These are phyloP conservation scores for Balanococcus diminutus DNA, from an alignment of 2,888 invertebrate genomes.

Conservation along the genomic window DNA sequence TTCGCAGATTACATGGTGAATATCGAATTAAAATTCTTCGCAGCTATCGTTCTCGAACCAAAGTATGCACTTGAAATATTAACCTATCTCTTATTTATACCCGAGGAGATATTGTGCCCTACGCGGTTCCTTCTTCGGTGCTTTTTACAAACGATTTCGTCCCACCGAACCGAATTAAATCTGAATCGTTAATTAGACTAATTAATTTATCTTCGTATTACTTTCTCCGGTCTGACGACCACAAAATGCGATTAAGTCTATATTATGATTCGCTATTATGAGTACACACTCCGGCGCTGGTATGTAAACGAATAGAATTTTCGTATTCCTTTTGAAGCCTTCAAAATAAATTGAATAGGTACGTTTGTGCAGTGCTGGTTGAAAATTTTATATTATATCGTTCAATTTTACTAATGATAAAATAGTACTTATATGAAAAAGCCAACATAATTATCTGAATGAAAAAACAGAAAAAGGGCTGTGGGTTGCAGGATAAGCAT, in stretches of 20 bases:
- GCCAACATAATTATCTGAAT: no score
- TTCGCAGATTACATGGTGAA: background rate
- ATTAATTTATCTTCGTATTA: background rate
- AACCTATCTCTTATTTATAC: background rate
- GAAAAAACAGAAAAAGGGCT: no score
- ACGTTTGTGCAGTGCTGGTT: no score
- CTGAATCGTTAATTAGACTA: slow-evolving; percentile 11
- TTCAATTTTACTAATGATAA: no score
- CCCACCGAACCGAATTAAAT: background rate
- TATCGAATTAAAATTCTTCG: slow-evolving; percentile 25
- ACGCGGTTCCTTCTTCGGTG: background rate
- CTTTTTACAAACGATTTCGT: background rate
- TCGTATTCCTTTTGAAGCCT: background rate
- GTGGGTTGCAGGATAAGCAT: no score
- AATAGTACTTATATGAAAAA: no score
- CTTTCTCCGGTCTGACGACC: background rate
- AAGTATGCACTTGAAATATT: slow-evolving; percentile 13
- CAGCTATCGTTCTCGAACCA: background rate
- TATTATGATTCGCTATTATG: background rate
- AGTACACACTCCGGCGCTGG: background rate
- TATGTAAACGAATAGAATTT: background rate
- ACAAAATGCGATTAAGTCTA: background rate
- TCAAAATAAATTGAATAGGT: background rate
- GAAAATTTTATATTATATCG: background rate
- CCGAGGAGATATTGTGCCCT: background rate